Base-by-base conservation (phyloP, 2,888 invertebrate genomes). In the Physocephala rufipes region DNA sequence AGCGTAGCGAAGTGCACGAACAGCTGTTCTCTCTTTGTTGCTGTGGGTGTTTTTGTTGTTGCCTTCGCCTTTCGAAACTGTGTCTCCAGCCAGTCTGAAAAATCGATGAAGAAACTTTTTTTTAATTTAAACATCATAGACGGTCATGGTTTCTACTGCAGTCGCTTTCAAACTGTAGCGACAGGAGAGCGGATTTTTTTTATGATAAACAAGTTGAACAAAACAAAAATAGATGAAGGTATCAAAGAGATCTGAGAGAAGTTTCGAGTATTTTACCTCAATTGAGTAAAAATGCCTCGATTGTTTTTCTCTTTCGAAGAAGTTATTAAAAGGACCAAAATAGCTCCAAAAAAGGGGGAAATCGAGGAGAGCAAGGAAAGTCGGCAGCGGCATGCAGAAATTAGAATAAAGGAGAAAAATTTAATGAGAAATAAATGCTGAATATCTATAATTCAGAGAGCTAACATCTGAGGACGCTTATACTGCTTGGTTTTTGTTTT, bases 101-200 rank as follows among this genome's bases (percentile, higher is more conserved):
- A 73, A 73, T 73, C 73, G 63, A 73, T 73, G 21, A 13, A 26
- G 43, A 19, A 43, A 15, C 30, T n/a, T 53, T 63, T 36, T 66
- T 36, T 66, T 16, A n/a, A 51, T 24, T 49, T 21, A 62, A 36
- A 19, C 74, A 76, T 72, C 75, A 16, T 28, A 58, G 73, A 77
- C 75, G 77, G 74, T 76, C 71, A 73, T 75, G 71, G 72, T 75
- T 73, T 68, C 61, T 24, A 53, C 28, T 58, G 16, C 67, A 71
- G 67, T 67, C 63, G 16, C 16, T 67, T 67, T 45, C 47, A 67
- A 71, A 71, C 67, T 67, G 67, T 71, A 16, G 51, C n/a, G n/a
- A 24, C 15, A 13, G 2, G 16, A 55, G 26, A 21, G 16, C 19
- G 30, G 28, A 47, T 47, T 43, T 70, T 62, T 69, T 51, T 28